Base-by-base conservation (phyloP, 2,113 vertebrate genomes). In the Pollachius pollachius region DNA sequence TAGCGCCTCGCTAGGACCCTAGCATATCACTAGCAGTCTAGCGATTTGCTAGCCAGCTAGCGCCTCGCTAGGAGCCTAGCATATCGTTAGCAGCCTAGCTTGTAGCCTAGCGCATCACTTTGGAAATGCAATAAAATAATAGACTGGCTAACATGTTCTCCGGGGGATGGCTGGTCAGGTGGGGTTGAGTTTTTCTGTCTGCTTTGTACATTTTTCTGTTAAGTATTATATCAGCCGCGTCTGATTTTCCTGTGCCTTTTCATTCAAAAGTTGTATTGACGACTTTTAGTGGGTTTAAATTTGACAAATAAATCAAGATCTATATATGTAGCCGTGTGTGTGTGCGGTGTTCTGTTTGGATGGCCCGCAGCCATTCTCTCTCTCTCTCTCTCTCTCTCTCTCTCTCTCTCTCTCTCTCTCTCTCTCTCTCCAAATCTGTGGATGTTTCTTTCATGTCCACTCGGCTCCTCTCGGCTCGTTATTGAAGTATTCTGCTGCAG, bases 221-320 rank as follows among this genome's bases (percentile, higher is more conserved):
- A 90, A 93, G 92, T 96, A 94, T 93, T 94, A 92, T 95, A 96
- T 96, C 95, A 95, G 91, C 94, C 84, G 88, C 93, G 96, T 98
- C 94, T 97, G 94, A 96, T 95, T 97, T 97, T 96, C 95, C 97
- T 98, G 98, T 97, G 95, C 95, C 95, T 95, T 95, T 94, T 95
- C 91, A 94, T 93, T 93, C 85, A 91, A 93, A 96, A 95, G 95
- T 97, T 96, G 95, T 96, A 95, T 95, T 90, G 90, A 93, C 96
- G 96, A 96, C 95, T 97, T 97, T 93, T 95, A 95, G 95, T 96
- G 92, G 92, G 94, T 94, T 96, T 93, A 93, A 92, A 91, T 95
- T 97, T 96, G 94, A 94, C 23, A 95, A 99, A 94, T 92, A 92
- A 91, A 92, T 87, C 77, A 90, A 85, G 67, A 89, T 83, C 85